Evolutionary conservation across 2,113 vertebrate genomes (phyloP), one percentile per base, ranked within the genome.

Genomic region (Nothobranchius furzeri): DNA sequence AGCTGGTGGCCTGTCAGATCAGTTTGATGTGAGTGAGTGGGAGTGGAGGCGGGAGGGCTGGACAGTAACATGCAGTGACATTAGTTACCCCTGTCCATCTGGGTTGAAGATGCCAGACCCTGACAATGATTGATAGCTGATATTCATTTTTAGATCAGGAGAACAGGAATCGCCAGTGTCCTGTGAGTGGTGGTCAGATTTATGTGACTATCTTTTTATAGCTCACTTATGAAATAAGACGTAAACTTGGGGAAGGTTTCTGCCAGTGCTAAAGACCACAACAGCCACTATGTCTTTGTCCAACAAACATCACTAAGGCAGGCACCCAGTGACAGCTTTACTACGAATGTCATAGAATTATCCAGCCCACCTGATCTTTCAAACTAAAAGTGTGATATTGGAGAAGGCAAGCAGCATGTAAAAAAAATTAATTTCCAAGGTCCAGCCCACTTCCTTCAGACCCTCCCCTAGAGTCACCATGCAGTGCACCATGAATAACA

Each of bases 81-180:
- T 91, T 94, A 94, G 93, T 95, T 95, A 94, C 94, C 94, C 93
- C 93, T 92, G 92, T 95, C 94, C 93, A 92, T 95, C 94, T 94
- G 91, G 90, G 91, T 93, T 92, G 93, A 93, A 90, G 90, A 93
- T 92, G 93, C 93, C 93, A 89, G 93, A 90, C 91, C 94, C 93
- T 96, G 96, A 96, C 96, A 95, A 94, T 97, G 97, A 98, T 93
- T 97, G 96, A 98, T 95, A 94, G 94, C 94, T 94, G 94, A 92
- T 96, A 93, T 93, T 95, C 95, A 93, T 94, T 95, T 94, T 95
- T 89, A 93, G 94, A 95, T 93, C 94, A 68, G 82, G 88, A 91
- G 47, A 72, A 83, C 65, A 73, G 52, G 63, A 80, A 78, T 68
- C 30, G 49, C 64, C 68, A 83, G 77, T 75, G 67, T 68, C 49